Evolutionary conservation across 2,797 vertebrate species (phyloP).

Genomic region (Emys orbicularis): DNA sequence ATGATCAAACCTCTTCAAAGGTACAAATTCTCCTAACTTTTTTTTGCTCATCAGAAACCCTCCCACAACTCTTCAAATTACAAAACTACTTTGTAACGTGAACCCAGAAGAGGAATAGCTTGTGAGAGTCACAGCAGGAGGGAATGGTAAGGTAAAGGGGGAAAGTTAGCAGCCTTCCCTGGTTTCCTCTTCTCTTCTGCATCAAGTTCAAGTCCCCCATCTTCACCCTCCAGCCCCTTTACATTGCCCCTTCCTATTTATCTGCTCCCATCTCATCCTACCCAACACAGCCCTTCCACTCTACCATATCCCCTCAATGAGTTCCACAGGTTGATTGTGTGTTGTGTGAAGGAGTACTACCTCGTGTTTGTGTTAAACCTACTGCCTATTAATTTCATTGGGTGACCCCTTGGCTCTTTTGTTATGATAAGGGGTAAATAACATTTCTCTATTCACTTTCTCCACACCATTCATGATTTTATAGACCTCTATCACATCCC

Average conservation of each 20-base stretch:
- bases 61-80: not conserved
- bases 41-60: not conserved
- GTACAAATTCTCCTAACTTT: not conserved
- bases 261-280: not conserved
- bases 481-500: not conserved
- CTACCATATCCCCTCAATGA: not conserved
- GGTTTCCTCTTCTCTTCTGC: not conserved
- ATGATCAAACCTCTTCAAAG: conserved; percentile 42
- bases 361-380: not conserved
- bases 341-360: not conserved
- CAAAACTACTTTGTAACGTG: not conserved
- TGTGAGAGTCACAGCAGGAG: not conserved
- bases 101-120: not conserved
- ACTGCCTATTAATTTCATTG: not conserved
- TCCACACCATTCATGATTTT: not conserved
- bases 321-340: not conserved
- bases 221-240: rapidly evolving
- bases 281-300: rapidly evolving
- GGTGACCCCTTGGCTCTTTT: not conserved
- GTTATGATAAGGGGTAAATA: not conserved
- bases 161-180: not conserved
- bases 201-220: not conserved
- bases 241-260: rapidly evolving
- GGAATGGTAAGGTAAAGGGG: rapidly evolving
- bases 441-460: not conserved